Conservation (phyloP, 2,888 invertebrate species). For the Nemoura dubitans region DNA sequence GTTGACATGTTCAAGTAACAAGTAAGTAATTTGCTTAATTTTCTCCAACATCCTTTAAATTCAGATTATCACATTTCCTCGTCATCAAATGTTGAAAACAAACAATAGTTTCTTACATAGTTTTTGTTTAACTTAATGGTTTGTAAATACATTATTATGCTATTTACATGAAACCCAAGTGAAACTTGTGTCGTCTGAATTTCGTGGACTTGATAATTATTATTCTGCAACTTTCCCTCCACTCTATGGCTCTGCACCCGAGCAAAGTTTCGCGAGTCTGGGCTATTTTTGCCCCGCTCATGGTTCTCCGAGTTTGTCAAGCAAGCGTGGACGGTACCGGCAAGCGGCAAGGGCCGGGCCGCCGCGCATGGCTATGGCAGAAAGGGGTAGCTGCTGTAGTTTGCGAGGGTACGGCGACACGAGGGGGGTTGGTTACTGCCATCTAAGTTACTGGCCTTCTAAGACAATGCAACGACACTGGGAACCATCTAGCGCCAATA, state of each 20-base stretch:
- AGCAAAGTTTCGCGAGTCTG: slow-evolving; percentile 33
- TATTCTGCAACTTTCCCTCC: slow-evolving; percentile 19
- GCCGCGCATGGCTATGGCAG: not conserved
- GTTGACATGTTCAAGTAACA: not conserved
- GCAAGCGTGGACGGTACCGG: slow-evolving; percentile 22
- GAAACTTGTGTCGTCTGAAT: slow-evolving; percentile 39
- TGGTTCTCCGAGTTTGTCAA: slow-evolving; percentile 41
- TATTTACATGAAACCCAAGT: slow-evolving; percentile 5
- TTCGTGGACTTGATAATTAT: slow-evolving; percentile 40
- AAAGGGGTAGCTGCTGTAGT: not conserved
- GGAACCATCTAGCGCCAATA: not conserved
- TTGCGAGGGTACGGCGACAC: not conserved
- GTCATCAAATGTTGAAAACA: not conserved
- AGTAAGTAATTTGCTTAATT: not conserved
- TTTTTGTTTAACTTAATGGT: slow-evolving; percentile 12
- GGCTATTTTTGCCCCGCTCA: slow-evolving; percentile 30
- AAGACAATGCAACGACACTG: slow-evolving; percentile 41
- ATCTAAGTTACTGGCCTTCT: slow-evolving; percentile 40
- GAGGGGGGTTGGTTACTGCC: slow-evolving; percentile 15
- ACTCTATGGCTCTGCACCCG: not conserved
- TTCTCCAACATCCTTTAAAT: not conserved
- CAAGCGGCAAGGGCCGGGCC: not conserved
- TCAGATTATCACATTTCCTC: not conserved
- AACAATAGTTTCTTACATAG: slow-evolving; percentile 7
- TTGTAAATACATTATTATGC: slow-evolving; percentile 12